Evolutionary conservation across 2,888 invertebrate species (phyloP).

Genomic region (Thumatha senex): DNA sequence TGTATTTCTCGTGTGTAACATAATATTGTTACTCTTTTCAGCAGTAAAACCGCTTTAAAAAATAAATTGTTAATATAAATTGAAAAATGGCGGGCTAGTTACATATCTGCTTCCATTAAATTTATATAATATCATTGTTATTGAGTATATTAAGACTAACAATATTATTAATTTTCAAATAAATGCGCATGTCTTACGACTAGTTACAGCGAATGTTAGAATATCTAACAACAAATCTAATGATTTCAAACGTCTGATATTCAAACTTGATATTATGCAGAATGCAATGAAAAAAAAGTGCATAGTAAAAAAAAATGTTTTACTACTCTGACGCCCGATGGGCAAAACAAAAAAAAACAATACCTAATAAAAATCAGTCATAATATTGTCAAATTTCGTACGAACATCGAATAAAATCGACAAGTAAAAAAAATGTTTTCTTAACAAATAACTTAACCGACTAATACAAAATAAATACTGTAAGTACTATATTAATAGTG

Average conservation of each 20-base stretch:
- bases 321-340: slow-evolving; percentile 15
- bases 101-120: too few species aligned
- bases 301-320: slow-evolving; percentile 24
- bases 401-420: slow-evolving; percentile 45
- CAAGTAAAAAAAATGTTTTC: slow-evolving; percentile 30
- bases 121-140: not conserved
- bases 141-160: slow-evolving; percentile 15
- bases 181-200: slow-evolving; percentile 61
- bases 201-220: slow-evolving; percentile 52
- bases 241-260: slow-evolving; percentile 24
- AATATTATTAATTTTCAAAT: slow-evolving; percentile 34
- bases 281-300: slow-evolving; percentile 26
- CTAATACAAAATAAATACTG: slow-evolving; percentile 81
- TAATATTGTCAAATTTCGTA: slow-evolving; percentile 51
- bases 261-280: slow-evolving; percentile 27
- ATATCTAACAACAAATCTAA: slow-evolving; percentile 37
- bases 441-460: slow-evolving; percentile 62
- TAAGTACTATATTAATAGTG: slow-evolving; percentile 71
- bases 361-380: slow-evolving; percentile 58
- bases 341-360: slow-evolving; percentile 33
- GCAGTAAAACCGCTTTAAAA: too few species aligned
- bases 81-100: too few species aligned
- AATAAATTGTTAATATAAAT: too few species aligned
- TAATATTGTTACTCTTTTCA: too few species aligned
- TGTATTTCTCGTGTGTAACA: too few species aligned